phyloP scores from a whole-genome alignment of 2,888 invertebrate genomes.

The Noctua pronuba region DNA sequence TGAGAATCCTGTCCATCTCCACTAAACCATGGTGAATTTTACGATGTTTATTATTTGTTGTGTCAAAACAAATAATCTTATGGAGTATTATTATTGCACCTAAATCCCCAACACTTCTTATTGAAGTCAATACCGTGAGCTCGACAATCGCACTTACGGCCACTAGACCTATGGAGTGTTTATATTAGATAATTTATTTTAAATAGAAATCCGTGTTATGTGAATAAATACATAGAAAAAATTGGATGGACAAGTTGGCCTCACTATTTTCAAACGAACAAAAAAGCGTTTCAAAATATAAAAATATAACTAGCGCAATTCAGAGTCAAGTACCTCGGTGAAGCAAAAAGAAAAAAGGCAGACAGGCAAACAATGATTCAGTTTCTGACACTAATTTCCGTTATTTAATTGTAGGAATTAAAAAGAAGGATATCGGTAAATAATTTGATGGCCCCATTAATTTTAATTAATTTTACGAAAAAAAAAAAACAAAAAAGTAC shows the following conservation, averaged over 20 bases:
- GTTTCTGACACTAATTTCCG: neutral
- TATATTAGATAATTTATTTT: neutral
- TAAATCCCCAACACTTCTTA: neutral
- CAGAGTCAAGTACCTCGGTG: neutral
- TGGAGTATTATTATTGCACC: neutral
- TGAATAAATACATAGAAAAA: neutral
- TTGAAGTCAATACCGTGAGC: neutral
- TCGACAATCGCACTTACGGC: neutral
- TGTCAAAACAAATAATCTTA: neutral
- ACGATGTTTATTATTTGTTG: neutral
- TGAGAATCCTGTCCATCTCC: neutral
- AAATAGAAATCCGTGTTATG: neutral
- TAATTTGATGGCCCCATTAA: too few species aligned
- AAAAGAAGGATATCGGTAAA: too few species aligned
- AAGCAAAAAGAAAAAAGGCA: neutral
- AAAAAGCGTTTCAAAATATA: neutral
- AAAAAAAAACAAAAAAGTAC: slow-evolving; percentile 65
- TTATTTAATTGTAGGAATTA: neutral
- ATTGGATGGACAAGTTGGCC: neutral
- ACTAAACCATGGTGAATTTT: neutral
- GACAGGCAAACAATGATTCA: neutral
- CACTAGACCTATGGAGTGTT: neutral
- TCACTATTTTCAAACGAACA: neutral
- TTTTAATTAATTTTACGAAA: neutral
- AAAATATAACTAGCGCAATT: neutral